Evolutionary conservation across 1,140 invertebrate genomes (phyloP).

Genomic region (Nomia melanderi): DNA sequence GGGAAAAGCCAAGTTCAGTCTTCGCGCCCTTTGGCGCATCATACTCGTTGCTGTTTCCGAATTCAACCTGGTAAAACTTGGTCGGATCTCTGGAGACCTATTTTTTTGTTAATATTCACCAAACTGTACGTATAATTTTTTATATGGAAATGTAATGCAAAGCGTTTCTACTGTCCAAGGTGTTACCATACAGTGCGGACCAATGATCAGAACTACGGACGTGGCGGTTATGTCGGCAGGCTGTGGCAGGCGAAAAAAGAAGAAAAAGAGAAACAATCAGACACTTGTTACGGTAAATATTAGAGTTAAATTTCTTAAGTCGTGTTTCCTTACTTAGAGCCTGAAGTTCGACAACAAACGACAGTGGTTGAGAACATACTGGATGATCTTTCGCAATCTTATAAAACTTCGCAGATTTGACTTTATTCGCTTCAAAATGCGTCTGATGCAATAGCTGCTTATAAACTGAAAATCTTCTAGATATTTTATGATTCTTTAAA

Average conservation of each 20-base stretch:
- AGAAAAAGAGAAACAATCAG: constrained; percentile 77
- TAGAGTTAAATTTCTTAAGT: neutral
- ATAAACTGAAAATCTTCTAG: no score
- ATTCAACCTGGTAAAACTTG: neutral
- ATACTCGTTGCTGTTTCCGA: neutral
- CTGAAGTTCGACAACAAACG: neutral
- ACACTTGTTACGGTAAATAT: constrained; percentile 69
- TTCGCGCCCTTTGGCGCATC: constrained; percentile 30
- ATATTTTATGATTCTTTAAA: no score
- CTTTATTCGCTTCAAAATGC: neutral
- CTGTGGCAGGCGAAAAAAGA: constrained; percentile 75
- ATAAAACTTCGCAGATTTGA: neutral
- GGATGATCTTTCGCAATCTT: neutral
- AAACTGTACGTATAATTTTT: no score
- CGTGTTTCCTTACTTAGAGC: no score
- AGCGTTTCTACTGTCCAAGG: constrained; percentile 70
- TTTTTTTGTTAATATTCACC: neutral
- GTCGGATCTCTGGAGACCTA: neutral
- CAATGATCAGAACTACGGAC: constrained; percentile 75
- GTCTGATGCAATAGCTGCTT: neutral
- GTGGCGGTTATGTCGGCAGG: constrained; percentile 59
- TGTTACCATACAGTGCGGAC: constrained; percentile 76
- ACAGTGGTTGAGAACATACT: neutral
- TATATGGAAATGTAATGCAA: constrained; percentile 28
- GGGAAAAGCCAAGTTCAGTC: constrained; percentile 55